Base-by-base conservation (phyloP, 2,797 vertebrate genomes). In the Nannoperca australis region DNA sequence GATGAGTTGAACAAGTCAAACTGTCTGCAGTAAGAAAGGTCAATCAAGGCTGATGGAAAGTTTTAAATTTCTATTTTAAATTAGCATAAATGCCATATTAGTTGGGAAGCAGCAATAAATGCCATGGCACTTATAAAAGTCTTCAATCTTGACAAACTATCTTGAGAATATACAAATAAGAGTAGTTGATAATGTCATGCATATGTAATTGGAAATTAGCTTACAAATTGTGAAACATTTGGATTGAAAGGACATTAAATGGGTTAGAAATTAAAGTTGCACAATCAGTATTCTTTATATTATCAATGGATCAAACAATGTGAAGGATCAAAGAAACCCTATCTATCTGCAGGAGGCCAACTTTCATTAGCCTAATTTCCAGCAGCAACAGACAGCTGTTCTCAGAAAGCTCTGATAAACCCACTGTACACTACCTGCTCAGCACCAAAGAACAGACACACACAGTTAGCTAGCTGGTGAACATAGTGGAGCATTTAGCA, bases 31-130 rank as follows among this genome's bases (percentile, higher is more conserved):
- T 24, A 13, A 11, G 11, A 60, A 62, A 47, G 32, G 44, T 50
- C n/a, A 49, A 14, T 36, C 24, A 56, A 36, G 7, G 13, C 64
- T 55, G 34, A 20, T 60, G 24, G 11, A 20, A 50, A 15, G 17
- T 7, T 42, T 20, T 11, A 49, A 10, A 49, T 49, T 49, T 44
- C 14, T 15, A 44, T 44, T 15, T 44, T 13, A 51, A 51, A 51
- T 22, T n/a, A 20, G 5, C 15, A 61, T 50, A 54, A 70, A 61
- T 47, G 45, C 50, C 30, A 53, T 55, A 55, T 71, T 76, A 24
- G 10, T n/a, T 67, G 54, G 34, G 17, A 60, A 53, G 70, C 42
- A 55, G 54, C 53, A 60, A 47, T 27, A 36, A 74, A 71, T 54
- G 49, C 55, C 55, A 55, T 8, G 27, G 50, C 62, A 22, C 7